Conservation (phyloP, 2,888 invertebrate species). For the Tetropium fuscum region DNA sequence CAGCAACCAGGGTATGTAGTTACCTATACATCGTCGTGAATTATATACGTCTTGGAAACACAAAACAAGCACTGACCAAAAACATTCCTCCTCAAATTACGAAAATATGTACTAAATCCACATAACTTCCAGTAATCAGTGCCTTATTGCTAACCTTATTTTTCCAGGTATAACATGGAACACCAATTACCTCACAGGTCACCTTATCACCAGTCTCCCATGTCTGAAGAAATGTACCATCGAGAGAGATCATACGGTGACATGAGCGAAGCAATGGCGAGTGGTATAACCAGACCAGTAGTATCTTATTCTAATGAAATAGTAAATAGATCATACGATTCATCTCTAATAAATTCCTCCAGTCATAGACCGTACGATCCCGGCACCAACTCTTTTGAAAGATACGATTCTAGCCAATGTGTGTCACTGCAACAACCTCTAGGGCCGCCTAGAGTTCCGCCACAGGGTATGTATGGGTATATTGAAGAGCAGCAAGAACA, state of each 20-base stretch:
- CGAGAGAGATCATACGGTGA: conserved; percentile 70
- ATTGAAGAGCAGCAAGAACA: conserved; percentile 74
- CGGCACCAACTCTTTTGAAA: conserved; percentile 54
- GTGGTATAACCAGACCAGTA: conserved; percentile 69
- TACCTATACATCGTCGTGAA: background rate
- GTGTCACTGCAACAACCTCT: conserved; percentile 66
- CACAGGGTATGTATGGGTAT: conserved; percentile 73
- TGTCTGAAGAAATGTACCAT: conserved; percentile 68
- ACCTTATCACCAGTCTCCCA: conserved; percentile 76
- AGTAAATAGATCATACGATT: conserved; percentile 66
- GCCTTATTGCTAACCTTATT: too few species aligned
- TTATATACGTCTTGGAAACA: too few species aligned
- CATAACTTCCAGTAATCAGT: background rate
- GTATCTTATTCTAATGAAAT: conserved; percentile 72
- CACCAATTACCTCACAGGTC: conserved; percentile 66
- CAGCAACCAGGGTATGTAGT: conserved; percentile 57
- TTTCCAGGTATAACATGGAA: conserved; percentile 68
- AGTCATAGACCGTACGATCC: conserved; percentile 73
- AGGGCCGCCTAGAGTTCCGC: conserved; percentile 65
- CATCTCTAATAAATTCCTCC: conserved; percentile 66
- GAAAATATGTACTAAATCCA: too few species aligned
- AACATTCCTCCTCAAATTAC: too few species aligned
- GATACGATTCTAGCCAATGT: conserved; percentile 69
- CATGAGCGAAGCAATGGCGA: conserved; percentile 73
- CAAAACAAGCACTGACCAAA: too few species aligned